Percentiles rank a stretch among this genome's conserved stretches.
Conservation (phyloP, 1,140 invertebrate species). For the Trichoplusia ni region DNA sequence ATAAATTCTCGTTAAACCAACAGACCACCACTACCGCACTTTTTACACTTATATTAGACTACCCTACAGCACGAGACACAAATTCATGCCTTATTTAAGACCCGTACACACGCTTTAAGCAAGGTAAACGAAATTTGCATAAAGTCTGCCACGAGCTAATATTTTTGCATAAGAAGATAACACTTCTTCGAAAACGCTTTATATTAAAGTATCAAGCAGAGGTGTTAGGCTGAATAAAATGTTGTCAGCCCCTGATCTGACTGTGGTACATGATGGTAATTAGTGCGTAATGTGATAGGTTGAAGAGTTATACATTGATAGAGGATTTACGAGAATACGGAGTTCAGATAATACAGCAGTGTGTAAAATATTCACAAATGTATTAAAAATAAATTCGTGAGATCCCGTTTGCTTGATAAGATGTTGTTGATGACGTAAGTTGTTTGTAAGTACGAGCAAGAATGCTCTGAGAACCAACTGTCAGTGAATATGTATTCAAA, state of each 20-base stretch:
- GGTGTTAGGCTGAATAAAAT: slow-evolving; percentile 44
- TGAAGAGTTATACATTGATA: slow-evolving; percentile 8
- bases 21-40: slow-evolving; percentile 37
- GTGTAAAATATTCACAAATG: slow-evolving; percentile 3
- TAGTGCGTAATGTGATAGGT: slow-evolving; percentile 17
- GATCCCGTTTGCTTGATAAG: no score
- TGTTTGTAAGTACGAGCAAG: no score
- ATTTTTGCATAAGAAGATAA: slow-evolving; percentile 79
- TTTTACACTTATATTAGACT: slow-evolving; percentile 56
- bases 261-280: slow-evolving; percentile 41
- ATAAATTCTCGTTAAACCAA: no score
- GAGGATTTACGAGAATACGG: slow-evolving; percentile 6
- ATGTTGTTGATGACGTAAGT: no score
- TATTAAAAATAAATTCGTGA: no score
- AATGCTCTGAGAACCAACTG: no score
- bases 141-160: slow-evolving; percentile 75
- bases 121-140: slow-evolving; percentile 70
- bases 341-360: slow-evolving; percentile 19
- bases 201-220: slow-evolving; percentile 44
- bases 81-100: slow-evolving; percentile 54
- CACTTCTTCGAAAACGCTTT: slow-evolving; percentile 61
- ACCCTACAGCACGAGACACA: slow-evolving; percentile 61
- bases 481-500: no score
- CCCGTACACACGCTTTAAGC: slow-evolving; percentile 55
- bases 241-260: slow-evolving; percentile 37